These are phyloP conservation scores for Cyclina sinensis DNA, from an alignment of 1,140 invertebrate genomes.

Conservation along the genomic window DNA sequence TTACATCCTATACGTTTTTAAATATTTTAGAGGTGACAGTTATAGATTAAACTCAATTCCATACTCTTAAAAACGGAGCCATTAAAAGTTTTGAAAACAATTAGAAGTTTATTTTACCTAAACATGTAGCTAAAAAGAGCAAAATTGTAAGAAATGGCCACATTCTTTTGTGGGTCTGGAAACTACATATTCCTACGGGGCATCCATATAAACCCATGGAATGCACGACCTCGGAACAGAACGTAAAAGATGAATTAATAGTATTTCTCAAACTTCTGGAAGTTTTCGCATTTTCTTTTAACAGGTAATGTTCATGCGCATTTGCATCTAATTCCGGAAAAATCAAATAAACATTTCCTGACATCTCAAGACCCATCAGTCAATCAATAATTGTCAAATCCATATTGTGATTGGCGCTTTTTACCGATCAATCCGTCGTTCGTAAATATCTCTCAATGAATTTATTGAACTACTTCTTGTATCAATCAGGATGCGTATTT, in stretches of 20 bases:
- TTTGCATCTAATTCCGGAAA: neutral
- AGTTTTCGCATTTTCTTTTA: neutral
- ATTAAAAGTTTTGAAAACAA: neutral
- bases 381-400: too few relatives aligned
- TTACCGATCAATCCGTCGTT: neutral
- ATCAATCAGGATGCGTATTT: neutral
- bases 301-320: slow-evolving; percentile 13
- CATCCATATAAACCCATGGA: too few relatives aligned
- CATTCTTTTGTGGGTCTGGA: neutral
- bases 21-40: too few relatives aligned
- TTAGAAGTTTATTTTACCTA: slow-evolving; percentile 17
- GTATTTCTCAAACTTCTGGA: slow-evolving; percentile 2
- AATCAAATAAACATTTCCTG: neutral
- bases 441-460: neutral
- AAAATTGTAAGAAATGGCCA: neutral
- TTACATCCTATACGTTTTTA: too few relatives aligned
- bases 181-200: neutral
- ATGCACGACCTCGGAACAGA: too few relatives aligned
- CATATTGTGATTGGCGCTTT: too few relatives aligned
- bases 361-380: neutral
- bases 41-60: too few relatives aligned
- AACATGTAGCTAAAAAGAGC: neutral
- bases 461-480: neutral
- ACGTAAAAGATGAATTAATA: too few relatives aligned
- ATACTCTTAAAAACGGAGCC: too few relatives aligned